Evolutionary conservation across 2,113 vertebrate species (phyloP).

Genomic region (Ellobius talpinus): DNA sequence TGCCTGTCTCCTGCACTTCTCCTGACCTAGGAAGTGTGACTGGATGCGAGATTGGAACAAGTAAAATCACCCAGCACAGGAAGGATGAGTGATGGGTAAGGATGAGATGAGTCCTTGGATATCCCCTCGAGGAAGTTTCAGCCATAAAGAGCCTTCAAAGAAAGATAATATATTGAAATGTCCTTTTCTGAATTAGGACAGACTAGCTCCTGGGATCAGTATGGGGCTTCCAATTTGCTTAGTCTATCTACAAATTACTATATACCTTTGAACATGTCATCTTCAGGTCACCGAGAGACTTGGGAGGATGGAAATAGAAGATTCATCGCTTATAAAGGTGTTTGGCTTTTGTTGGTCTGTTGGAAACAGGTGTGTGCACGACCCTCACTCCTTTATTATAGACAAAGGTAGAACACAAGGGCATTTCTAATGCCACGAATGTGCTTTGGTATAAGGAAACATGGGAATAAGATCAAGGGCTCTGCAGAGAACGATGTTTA

Average conservation of each 20-base stretch:
- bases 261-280: not conserved
- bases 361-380: not conserved
- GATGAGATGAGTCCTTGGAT: not conserved
- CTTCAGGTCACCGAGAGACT: not conserved
- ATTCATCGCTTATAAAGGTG: not conserved
- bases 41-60: slow-evolving; percentile 18
- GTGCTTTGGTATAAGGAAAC: not conserved
- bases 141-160: not conserved
- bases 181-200: not conserved
- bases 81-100: not conserved
- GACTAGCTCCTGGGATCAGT: not conserved
- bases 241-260: not conserved
- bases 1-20: not conserved
- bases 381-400: not conserved
- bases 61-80: not conserved
- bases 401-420: not conserved
- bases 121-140: not conserved
- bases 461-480: not conserved
- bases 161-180: not conserved
- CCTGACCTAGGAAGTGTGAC: not conserved
- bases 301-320: not conserved
- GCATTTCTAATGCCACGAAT: slow-evolving; percentile 23
- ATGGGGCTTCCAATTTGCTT: not conserved
- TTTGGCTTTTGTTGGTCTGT: not conserved
- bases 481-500: not conserved